These are phyloP conservation scores for Pimpla rufipes DNA, from an alignment of 2,888 invertebrate species.

Conservation along the genomic window DNA sequence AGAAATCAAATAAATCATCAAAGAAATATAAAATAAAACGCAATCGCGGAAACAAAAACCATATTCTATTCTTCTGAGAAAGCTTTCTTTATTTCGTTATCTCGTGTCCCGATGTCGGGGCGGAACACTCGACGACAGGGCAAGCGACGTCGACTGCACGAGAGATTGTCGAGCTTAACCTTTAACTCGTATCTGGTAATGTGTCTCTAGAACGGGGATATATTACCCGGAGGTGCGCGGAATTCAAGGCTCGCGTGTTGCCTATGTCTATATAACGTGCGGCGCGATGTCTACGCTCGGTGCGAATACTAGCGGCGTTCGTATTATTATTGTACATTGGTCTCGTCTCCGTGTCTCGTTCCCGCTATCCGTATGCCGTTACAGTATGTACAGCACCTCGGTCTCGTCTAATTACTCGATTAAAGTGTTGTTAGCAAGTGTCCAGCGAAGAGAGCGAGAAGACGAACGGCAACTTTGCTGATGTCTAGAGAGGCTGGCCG, in stretches of 20 bases:
- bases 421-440: constrained; percentile 66
- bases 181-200: constrained; percentile 69
- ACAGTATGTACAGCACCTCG: constrained; percentile 24
- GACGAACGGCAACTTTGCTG: constrained; percentile 34
- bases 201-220: constrained; percentile 67
- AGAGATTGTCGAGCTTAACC: constrained; percentile 68
- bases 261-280: constrained; percentile 37
- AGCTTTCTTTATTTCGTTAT: constrained; percentile 7
- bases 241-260: constrained; percentile 60
- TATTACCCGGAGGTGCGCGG: constrained; percentile 69
- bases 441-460: constrained; percentile 43
- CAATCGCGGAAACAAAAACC: neutral
- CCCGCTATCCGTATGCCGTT: constrained; percentile 22
- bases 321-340: constrained; percentile 44
- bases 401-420: constrained; percentile 67
- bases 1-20: no score
- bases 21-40: neutral
- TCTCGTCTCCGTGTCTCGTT: constrained; percentile 33
- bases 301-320: constrained; percentile 49
- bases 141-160: constrained; percentile 50
- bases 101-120: constrained; percentile 6
- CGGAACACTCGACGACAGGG: constrained; percentile 53
- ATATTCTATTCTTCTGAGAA: constrained; percentile 17
- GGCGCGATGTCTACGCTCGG: constrained; percentile 19
- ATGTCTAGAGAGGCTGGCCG: constrained; percentile 3